Evolutionary conservation across 2,888 invertebrate species (phyloP), one percentile per base, ranked within the genome.

Genomic region (Campoletis raptor): DNA sequence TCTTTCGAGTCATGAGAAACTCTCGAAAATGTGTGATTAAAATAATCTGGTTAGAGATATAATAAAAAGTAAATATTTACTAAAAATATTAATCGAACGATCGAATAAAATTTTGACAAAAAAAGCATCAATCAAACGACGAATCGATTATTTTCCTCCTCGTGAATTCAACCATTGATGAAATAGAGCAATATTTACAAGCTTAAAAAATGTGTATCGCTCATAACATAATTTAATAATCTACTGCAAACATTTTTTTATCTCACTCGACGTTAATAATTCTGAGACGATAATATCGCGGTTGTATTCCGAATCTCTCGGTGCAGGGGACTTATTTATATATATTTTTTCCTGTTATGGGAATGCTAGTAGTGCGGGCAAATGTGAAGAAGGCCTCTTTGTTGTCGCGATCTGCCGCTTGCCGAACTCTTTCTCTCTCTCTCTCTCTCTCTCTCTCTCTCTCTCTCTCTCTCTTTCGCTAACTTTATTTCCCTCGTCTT

Each of bases 351-450:
- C 45, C 57, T 15, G 42, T 82, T 70, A 66, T 77, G 85, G 72
- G 81, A 70, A 82, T 77, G 67, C 57, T 48, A 45, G 74, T 74
- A 80, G 69, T 72, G 77, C 79, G 80, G 79, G 81, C 83, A 57
- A 69, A 79, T 67, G 87, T 70, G 85, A 79, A 83, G 84, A 85
- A 86, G 87, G 84, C 79, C 76, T 82, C 82, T 87, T 87, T 87
- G 83, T 88, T 86, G 83, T 89, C 88, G 87, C 88, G 85, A 21
- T 88, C 85, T 88, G 89, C 89, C 89, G 91, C 91, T 92, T 92
- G 90, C 91, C 90, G 89, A 90, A 88, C 88, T 87, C 82, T 85
- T 79, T 83, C n/a, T 85, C 18, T 76, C 85, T 83, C 82, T 67
- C 85, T 79, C 74, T 73, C 73, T 54, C n/a, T 83, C 52, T n/a